Percentiles rank a stretch among this genome's conserved stretches.
phyloP scores from a whole-genome alignment of 2,888 invertebrate species.

The Beris chalybata region DNA sequence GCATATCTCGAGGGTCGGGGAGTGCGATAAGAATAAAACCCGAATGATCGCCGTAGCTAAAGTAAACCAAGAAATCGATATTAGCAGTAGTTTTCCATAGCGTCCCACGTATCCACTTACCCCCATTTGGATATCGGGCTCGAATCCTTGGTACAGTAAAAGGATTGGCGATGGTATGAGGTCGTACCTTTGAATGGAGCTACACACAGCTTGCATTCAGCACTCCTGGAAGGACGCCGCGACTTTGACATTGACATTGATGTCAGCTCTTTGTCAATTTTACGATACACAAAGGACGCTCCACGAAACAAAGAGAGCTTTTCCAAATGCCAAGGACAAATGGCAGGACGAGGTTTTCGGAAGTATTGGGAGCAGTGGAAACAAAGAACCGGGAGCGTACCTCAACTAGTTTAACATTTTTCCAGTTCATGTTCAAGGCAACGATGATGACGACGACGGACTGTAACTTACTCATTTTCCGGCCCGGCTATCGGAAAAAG shows the following conservation, averaged over 20 bases:
- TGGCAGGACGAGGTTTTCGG: background rate
- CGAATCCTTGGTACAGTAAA: background rate
- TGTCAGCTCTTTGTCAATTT: slow-evolving; percentile 10
- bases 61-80: slow-evolving; percentile 6
- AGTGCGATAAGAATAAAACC: background rate
- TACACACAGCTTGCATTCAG: background rate
- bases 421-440: too few species aligned
- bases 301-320: slow-evolving; percentile 15
- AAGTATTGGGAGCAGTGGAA: too few species aligned
- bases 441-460: too few species aligned
- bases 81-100: slow-evolving; percentile 3
- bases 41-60: background rate
- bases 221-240: slow-evolving; percentile 1
- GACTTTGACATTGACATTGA: slow-evolving; percentile 13
- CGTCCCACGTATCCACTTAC: background rate
- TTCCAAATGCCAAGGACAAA: slow-evolving; percentile 18
- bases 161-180: too few species aligned
- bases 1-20: slow-evolving; percentile 1
- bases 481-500: too few species aligned
- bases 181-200: background rate
- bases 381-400: too few species aligned
- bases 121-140: background rate
- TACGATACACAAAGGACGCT: slow-evolving; percentile 7
- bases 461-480: too few species aligned
- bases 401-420: too few species aligned